Conservation (phyloP, 1,140 invertebrate species). For the Drosophila teissieri region DNA sequence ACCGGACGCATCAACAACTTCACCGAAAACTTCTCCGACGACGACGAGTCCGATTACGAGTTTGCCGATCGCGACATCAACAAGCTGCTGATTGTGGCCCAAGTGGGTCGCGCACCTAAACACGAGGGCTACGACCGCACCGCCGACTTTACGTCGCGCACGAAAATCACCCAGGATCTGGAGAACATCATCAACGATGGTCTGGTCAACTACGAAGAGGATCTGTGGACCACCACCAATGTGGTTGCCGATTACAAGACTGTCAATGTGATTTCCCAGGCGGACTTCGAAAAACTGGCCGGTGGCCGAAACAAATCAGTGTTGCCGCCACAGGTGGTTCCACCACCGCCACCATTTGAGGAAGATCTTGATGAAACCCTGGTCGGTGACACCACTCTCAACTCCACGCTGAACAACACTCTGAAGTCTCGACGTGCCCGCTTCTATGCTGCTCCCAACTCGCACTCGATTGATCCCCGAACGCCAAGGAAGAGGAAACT, state of each 20-base stretch:
- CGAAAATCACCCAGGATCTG: constrained; percentile 97
- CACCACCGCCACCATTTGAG: constrained; percentile 89
- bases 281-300: constrained; percentile 93
- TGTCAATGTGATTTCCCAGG: constrained; percentile 95
- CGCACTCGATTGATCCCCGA: constrained; percentile 88
- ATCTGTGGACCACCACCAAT: constrained; percentile 89
- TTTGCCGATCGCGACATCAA: constrained; percentile 96
- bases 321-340: constrained; percentile 88
- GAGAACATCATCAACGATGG: constrained; percentile 98
- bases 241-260: constrained; percentile 89
- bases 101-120: constrained; percentile 89
- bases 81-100: constrained; percentile 98
- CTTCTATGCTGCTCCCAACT: constrained; percentile 98
- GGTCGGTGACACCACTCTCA: constrained; percentile 69
- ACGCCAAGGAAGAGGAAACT: constrained; percentile 95
- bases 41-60: constrained; percentile 93
- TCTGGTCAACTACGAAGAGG: constrained; percentile 96
- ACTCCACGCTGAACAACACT: constrained; percentile 66
- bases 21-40: constrained; percentile 89
- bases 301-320: constrained; percentile 85
- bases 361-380: constrained; percentile 63
- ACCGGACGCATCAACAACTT: constrained; percentile 92
- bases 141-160: constrained; percentile 92
- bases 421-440: constrained; percentile 86
- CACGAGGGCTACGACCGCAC: constrained; percentile 96